Evolutionary conservation across 2,888 invertebrate species (phyloP), one percentile per base, ranked within the genome.

Genomic region (Drosophila subquinaria): DNA sequence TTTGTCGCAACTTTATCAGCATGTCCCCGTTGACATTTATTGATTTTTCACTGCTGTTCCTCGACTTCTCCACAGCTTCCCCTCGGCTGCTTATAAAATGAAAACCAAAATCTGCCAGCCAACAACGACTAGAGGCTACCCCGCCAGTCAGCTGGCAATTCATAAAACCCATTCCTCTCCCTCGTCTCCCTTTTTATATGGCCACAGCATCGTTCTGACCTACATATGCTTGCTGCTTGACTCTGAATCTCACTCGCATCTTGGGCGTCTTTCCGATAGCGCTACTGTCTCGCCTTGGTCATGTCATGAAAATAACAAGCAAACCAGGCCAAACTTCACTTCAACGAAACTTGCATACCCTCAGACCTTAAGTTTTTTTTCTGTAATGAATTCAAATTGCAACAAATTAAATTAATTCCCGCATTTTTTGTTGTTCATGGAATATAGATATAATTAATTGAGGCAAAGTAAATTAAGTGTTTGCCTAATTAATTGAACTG

Each of bases 1-100:
- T 85, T 80, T 83, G 89, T 81, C 82, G 89, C 81, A 87, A 84
- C 78, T 86, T 89, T 87, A 89, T 89, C 89, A 79, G 88, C 80
- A 66, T 76, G 82, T 82, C 82, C 82, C 81, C 79, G 81, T 81
- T 76, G 82, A 87, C 87, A 84, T 73, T 84, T 87, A 87, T 82
- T 84, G 82, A 87, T 87, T 82, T 82, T 86, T 79, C 57, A 47
- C 45, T 30, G 42, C 36, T 56, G 52, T 47, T 65, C 9, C 43
- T 10, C 11, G 53, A 20, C 20, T 4, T 4, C 27, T 57, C 13
- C 11, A 27, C 57, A 43, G 30, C 17, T 17, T 2, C 43, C n/a
- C 56, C 15, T 35, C 23, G 47, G 57, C 66, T 61, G 62, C 59
- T 69, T 69, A 63, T 73, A 76, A 88, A 79, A 85, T 80, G 81